Base-by-base conservation (phyloP, 2,113 vertebrate genomes). In the Haemorhous mexicanus region DNA sequence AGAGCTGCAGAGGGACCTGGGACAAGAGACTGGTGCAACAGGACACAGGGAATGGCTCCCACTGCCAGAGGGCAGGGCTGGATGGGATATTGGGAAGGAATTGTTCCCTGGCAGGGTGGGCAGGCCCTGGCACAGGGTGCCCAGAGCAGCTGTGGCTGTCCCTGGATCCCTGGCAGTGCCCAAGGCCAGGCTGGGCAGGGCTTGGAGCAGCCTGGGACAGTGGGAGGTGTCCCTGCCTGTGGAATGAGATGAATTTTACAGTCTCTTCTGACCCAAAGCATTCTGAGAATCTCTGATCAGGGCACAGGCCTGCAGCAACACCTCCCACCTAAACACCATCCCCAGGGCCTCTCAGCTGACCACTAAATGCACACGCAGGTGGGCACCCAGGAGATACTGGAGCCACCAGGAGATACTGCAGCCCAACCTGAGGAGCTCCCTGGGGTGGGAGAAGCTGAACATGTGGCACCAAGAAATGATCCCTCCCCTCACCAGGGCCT, bases 381-480 rank as follows among this genome's bases (percentile, higher is more conserved):
- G 35, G 35, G 9, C 33, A 55, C 28, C 28, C 53, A 52, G 85
- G 63, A 78, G 68, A 66, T 9, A 20, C 46, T 2, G 32, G 6
- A 43, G 21, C 30, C 53, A 35, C n/a, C 47, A 62, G 77, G 39
- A 77, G 59, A 72, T 7, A 19, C 49, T 4, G 33, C 1, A 64
- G 30, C 21, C 49, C 6, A 3, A 8, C 18, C 9, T 0, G 2
- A 56, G 2, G 19, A 41, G 43, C 2, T 41, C 28, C 22, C 22
- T 4, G 9, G 41, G 21, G 3, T 23, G 10, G 37, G 15, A 59
- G 39, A 79, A 85, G 47, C 32, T 10, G 10, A 87, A 32, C 20
- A 46, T 0, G 0, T 3, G 8, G 53, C 37, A 39, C 9, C 2
- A 3, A 74, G 50, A 74, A 59, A 64, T 0, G 1, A 72, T 32